Conservation (phyloP, 1,140 invertebrate genomes). For the Muscidifurax raptorellus region DNA sequence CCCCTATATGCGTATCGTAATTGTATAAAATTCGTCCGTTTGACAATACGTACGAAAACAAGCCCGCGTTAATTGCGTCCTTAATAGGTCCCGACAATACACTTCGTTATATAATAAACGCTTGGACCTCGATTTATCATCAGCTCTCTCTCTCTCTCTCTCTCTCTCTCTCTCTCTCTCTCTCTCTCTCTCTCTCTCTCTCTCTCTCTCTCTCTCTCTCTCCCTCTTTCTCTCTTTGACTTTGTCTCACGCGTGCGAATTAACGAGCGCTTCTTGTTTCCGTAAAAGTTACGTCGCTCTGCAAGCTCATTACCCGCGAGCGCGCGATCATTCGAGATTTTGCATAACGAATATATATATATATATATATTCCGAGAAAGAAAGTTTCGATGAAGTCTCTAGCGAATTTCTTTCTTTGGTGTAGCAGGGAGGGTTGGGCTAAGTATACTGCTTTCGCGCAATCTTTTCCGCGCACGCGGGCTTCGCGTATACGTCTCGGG, state of each 20-base stretch:
- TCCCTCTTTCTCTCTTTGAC: neutral
- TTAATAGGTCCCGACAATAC: constrained; percentile 31
- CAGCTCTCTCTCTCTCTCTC: too few species aligned
- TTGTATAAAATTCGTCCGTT: constrained; percentile 24
- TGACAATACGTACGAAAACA: neutral
- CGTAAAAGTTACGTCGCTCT: neutral
- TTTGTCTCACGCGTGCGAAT: neutral
- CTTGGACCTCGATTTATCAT: constrained; percentile 28
- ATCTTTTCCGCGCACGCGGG: neutral
- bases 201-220: too few species aligned
- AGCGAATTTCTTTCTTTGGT: neutral
- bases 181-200: neutral
- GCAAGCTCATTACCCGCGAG: neutral
- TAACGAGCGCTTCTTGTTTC: constrained; percentile 25
- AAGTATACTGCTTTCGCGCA: neutral
- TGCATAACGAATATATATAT: neutral
- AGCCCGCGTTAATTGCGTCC: constrained; percentile 19
- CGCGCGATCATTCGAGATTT: neutral
- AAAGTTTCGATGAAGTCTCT: constrained; percentile 11
- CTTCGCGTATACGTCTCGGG: neutral
- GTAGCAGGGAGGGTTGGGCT: neutral
- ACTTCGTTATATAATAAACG: constrained; percentile 42
- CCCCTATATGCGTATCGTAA: neutral
- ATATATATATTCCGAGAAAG: neutral
- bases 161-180: too few species aligned